Evolutionary conservation across 2,888 invertebrate genomes (phyloP).

Genomic region (Mythimna impura): DNA sequence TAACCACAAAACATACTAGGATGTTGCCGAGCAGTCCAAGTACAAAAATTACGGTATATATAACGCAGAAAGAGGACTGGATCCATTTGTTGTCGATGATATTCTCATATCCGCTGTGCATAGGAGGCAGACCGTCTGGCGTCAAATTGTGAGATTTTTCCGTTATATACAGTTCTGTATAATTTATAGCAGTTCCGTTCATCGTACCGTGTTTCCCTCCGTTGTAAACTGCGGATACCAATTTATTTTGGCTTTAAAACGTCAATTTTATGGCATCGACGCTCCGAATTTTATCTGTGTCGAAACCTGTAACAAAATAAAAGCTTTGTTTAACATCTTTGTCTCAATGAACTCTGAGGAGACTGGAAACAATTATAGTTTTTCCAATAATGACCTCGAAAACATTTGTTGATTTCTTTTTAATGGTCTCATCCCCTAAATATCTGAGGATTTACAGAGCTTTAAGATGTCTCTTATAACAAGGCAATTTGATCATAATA

Average conservation of each 20-base stretch:
- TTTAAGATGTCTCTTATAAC: conserved; percentile 5
- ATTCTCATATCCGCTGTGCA: conserved; percentile 80
- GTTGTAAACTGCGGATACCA: conserved; percentile 74
- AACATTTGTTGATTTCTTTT: conserved; percentile 43
- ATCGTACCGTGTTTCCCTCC: conserved; percentile 74
- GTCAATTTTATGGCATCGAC: conserved; percentile 77
- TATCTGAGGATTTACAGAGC: not conserved
- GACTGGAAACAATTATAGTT: conserved; percentile 51
- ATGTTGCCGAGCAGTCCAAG: conserved; percentile 97
- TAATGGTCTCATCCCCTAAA: conserved; percentile 18
- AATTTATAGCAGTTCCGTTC: conserved; percentile 79
- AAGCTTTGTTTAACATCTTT: conserved; percentile 73
- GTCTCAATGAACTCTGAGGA: conserved; percentile 57
- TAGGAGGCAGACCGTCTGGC: conserved; percentile 67
- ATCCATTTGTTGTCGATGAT: conserved; percentile 92
- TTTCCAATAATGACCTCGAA: conserved; percentile 43
- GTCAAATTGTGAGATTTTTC: conserved; percentile 74
- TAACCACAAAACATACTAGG: conserved; percentile 98
- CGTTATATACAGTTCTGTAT: conserved; percentile 71
- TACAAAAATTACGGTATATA: conserved; percentile 96
- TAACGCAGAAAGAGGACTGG: conserved; percentile 93
- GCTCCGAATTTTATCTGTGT: conserved; percentile 75
- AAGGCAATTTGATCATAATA: not conserved
- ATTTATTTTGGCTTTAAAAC: conserved; percentile 75
- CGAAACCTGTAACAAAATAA: conserved; percentile 85